Evolutionary conservation across 2,888 invertebrate species (phyloP).

Genomic region (Drosophila leonis): DNA sequence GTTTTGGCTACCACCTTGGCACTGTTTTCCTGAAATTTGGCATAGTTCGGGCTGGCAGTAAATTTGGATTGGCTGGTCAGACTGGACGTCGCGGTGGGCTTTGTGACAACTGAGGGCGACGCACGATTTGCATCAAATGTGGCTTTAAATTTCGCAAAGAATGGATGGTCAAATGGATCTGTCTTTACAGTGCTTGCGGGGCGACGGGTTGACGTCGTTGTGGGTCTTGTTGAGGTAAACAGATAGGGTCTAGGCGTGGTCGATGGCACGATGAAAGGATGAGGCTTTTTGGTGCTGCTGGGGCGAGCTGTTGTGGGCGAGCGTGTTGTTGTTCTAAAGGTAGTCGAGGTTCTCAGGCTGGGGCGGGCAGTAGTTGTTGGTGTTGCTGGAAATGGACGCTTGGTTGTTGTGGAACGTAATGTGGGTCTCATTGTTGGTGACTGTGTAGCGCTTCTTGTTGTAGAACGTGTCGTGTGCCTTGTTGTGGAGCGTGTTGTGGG

Average conservation of each 20-base stretch:
- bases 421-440: constrained; percentile 15
- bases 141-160: constrained; percentile 63
- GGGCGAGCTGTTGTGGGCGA: constrained; percentile 3
- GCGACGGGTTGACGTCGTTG: constrained; percentile 27
- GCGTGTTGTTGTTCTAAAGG: constrained; percentile 8
- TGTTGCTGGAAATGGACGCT: constrained; percentile 11
- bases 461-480: constrained; percentile 3
- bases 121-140: constrained; percentile 34
- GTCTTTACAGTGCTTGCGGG: constrained; percentile 31
- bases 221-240: constrained; percentile 48
- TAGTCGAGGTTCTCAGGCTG: constrained; percentile 4
- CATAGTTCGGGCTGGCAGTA: constrained; percentile 61
- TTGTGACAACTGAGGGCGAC: constrained; percentile 6
- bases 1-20: constrained; percentile 59
- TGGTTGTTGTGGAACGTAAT: constrained; percentile 24
- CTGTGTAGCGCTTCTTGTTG: constrained; percentile 12
- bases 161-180: constrained; percentile 59
- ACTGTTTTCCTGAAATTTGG: constrained; percentile 63
- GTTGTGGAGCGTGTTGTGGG: constrained; percentile 7
- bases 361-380: constrained; percentile 6
- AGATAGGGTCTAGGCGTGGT: constrained; percentile 66
- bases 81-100: constrained; percentile 23
- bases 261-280: constrained; percentile 13
- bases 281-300: constrained; percentile 6
- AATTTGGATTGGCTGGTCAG: constrained; percentile 25